These are phyloP conservation scores for Drosophila sordidapex DNA, from an alignment of 2,888 invertebrate genomes.

Conservation along the genomic window DNA sequence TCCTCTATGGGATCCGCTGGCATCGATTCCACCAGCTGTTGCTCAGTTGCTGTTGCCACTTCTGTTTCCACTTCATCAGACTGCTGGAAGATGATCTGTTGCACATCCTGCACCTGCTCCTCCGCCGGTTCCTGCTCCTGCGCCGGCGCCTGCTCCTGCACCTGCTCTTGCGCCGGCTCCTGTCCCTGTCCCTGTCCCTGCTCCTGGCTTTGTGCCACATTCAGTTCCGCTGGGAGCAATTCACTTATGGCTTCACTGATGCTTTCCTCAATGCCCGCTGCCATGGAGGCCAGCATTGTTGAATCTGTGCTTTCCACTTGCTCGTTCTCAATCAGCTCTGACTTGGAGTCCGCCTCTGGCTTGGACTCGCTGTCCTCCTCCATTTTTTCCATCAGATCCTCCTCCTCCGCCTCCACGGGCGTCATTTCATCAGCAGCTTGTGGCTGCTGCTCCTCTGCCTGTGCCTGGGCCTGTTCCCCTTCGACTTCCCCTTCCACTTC, in stretches of 20 bases:
- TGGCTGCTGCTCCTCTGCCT: constrained; percentile 9
- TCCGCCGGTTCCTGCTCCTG: constrained; percentile 5
- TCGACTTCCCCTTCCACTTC: background rate
- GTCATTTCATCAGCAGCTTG: constrained; percentile 12
- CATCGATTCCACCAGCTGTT: constrained; percentile 4
- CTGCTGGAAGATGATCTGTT: constrained; percentile 9
- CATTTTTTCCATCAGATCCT: constrained; percentile 15
- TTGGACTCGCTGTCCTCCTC: constrained; percentile 14
- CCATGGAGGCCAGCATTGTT: constrained; percentile 45
- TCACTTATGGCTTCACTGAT: constrained; percentile 56
- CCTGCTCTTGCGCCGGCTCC: background rate
- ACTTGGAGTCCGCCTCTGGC: constrained; percentile 11
- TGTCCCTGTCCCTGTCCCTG: background rate
- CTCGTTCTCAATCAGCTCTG: constrained; percentile 34
- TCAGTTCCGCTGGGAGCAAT: constrained; percentile 52
- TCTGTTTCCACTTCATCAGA: constrained; percentile 19
- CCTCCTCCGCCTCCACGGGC: background rate
- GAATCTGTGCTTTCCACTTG: constrained; percentile 59
- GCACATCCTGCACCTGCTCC: constrained; percentile 19
- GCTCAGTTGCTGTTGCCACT: constrained; percentile 34
- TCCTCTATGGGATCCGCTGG: constrained; percentile 16
- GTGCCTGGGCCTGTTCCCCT: background rate
- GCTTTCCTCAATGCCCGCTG: constrained; percentile 58
- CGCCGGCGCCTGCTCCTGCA: constrained; percentile 12
- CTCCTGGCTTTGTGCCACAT: constrained; percentile 15